phyloP scores from a whole-genome alignment of 2,113 vertebrate genomes.

The Daubentonia madagascariensis region DNA sequence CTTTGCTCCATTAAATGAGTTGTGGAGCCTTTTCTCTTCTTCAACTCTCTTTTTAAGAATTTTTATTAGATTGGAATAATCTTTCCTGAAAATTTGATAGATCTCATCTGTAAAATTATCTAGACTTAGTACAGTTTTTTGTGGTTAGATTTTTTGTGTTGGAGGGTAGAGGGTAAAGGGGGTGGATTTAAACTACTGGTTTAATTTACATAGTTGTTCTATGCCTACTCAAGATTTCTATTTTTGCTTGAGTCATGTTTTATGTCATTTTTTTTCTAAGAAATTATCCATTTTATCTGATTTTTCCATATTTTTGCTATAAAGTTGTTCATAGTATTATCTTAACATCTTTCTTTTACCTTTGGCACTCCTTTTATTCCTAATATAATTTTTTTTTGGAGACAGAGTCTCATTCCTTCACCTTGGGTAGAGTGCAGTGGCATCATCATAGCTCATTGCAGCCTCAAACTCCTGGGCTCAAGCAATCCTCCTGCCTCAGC shows the following conservation, averaged over 20 bases:
- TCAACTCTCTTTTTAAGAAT: neutral
- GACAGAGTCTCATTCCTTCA: no score
- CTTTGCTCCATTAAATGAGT: neutral
- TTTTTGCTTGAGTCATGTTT: neutral
- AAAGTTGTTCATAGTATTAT: neutral
- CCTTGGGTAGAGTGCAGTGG: no score
- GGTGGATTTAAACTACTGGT: neutral
- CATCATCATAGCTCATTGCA: no score
- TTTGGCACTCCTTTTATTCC: neutral
- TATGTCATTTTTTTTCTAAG: constrained; percentile 5
- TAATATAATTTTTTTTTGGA: neutral
- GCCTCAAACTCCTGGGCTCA: no score
- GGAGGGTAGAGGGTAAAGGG: neutral
- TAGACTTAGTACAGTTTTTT: neutral
- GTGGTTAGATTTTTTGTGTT: neutral
- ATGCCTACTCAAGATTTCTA: neutral
- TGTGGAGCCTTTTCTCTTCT: neutral
- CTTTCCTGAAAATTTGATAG: neutral
- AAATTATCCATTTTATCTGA: neutral
- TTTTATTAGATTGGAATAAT: neutral
- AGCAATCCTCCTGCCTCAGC: no score
- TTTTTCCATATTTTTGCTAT: neutral
- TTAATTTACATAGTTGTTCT: neutral
- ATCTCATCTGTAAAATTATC: neutral
- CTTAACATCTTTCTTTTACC: neutral